A percentile compares a stretch with the other conserved stretches of the same genome.
Conservation (phyloP, 2,888 invertebrate species). For the Helicoverpa assulta region DNA sequence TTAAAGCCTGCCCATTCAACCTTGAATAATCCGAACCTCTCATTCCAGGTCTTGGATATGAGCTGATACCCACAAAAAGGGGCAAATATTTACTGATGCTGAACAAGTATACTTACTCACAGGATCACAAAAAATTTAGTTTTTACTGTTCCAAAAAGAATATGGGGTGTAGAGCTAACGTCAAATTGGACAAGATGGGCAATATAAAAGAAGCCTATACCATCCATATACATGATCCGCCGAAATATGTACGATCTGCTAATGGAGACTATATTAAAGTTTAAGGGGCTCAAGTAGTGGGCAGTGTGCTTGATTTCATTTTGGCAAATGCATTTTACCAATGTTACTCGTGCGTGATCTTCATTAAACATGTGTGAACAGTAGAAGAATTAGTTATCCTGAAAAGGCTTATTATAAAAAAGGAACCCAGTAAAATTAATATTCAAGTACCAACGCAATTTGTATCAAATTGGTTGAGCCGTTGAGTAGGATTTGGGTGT, state of each 20-base stretch:
- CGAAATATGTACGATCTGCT: constrained; percentile 39
- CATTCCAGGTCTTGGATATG: constrained; percentile 47
- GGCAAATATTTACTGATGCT: constrained; percentile 59
- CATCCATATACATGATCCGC: constrained; percentile 51
- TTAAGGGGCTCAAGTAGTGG: no score
- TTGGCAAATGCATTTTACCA: no score
- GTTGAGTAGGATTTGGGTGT: no score
- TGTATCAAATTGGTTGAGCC: no score
- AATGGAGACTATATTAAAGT: constrained; percentile 41
- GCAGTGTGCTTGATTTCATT: no score
- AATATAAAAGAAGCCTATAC: constrained; percentile 28
- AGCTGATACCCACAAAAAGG: constrained; percentile 60
- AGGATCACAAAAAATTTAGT: constrained; percentile 48
- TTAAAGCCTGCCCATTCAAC: no score
- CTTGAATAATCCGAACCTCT: not conserved
- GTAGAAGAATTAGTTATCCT: no score
- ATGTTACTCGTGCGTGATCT: no score
- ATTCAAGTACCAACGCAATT: no score
- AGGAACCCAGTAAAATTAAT: no score
- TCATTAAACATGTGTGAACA: no score
- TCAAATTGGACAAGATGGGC: constrained; percentile 53
- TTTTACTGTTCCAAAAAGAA: constrained; percentile 61
- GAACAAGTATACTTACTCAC: constrained; percentile 55
- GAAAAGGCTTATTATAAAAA: no score
- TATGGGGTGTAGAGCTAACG: constrained; percentile 59